Evolutionary conservation across 1,140 invertebrate genomes (phyloP), one percentile per base, ranked within the genome.

Genomic region (Orchesella cincta): DNA sequence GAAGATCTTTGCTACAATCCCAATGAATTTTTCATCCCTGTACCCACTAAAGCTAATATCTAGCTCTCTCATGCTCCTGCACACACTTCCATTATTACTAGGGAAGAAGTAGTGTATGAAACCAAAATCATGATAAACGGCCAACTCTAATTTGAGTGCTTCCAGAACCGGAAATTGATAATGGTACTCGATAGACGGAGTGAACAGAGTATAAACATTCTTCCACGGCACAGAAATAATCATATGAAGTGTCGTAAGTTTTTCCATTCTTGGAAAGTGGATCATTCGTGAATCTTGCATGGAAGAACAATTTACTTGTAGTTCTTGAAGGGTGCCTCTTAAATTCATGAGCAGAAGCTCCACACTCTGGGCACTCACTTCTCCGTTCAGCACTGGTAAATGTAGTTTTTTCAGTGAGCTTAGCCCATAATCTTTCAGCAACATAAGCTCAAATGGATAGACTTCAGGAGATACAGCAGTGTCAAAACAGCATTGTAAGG

Each of bases 91-190:
- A 8, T 16, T 18, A 3, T 20, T 20, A 33, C 52, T 57, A 26
- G 62, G 73, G 62, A 78, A 78, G 46, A 78, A 78, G 31, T 71
- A 78, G n/a, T 78, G 74, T 5, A 62, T 72, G 31, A 78, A 78
- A 1, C 46, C 74, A 35, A 31, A 67, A 26, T 78, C 77, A 28
- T 67, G 18, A 39, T 71, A 71, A 28, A 78, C 46, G 3, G 77
- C 77, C 64, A 78, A 20, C 46, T 78, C 77, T 16, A 78, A 16
- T 62, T 57, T 70, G 1, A 78, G 26, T 8, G 20, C 51, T 8
- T 35, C 46, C 20, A 78, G 23, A 0, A 16, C 26, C 0, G 77
- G 77, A 1, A 78, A 28, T 31, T 75, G 73, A 23, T 0, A 35
- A 20, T 29, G 8, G 26, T 78, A 78, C 12, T 78, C 77, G 1